Evolutionary conservation across 2,888 invertebrate genomes (phyloP).

Genomic region (Lampropteryx suffumata): DNA sequence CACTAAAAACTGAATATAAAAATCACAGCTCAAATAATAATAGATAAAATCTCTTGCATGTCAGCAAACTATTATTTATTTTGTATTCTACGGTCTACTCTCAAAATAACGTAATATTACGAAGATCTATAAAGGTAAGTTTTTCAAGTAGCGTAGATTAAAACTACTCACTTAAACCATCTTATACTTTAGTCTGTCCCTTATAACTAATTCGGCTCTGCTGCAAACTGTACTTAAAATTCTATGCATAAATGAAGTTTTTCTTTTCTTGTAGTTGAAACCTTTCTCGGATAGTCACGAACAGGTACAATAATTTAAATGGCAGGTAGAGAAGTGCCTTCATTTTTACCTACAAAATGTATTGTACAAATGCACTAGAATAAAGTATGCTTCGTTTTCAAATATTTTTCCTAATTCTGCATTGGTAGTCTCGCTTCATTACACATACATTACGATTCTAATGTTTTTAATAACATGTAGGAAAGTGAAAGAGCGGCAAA

Average conservation of each 20-base stretch:
- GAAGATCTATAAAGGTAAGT: constrained; percentile 28
- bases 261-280: constrained; percentile 81
- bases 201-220: background rate
- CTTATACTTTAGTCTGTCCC: constrained; percentile 1
- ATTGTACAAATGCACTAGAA: constrained; percentile 52
- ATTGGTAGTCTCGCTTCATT: constrained; percentile 48
- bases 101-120: constrained; percentile 11
- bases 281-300: constrained; percentile 82
- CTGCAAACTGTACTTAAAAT: constrained; percentile 18
- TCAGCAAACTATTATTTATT: background rate
- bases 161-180: too few relatives aligned
- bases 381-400: constrained; percentile 42
- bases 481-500: constrained; percentile 18
- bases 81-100: background rate
- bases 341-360: constrained; percentile 46
- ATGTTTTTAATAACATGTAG: constrained; percentile 18
- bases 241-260: constrained; percentile 36
- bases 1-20: background rate
- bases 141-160: constrained; percentile 1
- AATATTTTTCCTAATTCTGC: constrained; percentile 34
- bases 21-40: background rate
- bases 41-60: constrained; percentile 3
- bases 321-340: constrained; percentile 65
- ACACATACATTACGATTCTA: constrained; percentile 38
- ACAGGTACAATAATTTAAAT: constrained; percentile 69